Evolutionary conservation across 2,113 vertebrate genomes (phyloP).

Genomic region (Campylomormyrus tamandua): DNA sequence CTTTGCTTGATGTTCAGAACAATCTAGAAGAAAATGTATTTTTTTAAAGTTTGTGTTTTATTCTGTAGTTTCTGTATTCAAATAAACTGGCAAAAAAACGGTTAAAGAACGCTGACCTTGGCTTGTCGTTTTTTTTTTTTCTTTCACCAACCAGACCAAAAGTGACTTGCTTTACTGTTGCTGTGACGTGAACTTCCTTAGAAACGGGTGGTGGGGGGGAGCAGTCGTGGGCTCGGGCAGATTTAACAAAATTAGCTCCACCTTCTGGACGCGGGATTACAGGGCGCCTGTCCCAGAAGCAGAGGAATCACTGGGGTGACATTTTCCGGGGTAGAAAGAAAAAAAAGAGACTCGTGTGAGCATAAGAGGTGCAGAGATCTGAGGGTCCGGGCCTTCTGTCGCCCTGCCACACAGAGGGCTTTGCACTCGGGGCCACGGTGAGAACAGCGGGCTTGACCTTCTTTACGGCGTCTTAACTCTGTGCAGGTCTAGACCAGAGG

Average conservation of each 20-base stretch:
- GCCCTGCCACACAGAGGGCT: neutral
- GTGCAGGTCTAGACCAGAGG: conserved; percentile 17
- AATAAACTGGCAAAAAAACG: conserved; percentile 27
- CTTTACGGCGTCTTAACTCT: conserved; percentile 21
- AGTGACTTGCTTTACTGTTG: conserved; percentile 8
- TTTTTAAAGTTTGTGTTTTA: conserved; percentile 15
- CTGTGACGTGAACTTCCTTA: neutral
- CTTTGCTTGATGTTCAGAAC: conserved; percentile 13
- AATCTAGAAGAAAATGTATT: conserved; percentile 22
- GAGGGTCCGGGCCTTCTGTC: neutral
- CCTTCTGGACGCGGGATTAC: neutral
- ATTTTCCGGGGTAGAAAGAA: neutral
- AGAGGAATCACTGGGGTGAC: neutral
- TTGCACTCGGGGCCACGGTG: neutral
- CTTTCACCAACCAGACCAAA: neutral
- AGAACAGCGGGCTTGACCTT: conserved; percentile 9
- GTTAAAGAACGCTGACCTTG: conserved; percentile 15
- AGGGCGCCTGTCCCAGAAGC: neutral
- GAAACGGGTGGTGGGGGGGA: neutral
- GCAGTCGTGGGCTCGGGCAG: neutral
- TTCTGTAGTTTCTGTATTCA: conserved; percentile 28
- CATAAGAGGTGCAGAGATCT: neutral
- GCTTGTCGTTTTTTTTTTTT: neutral
- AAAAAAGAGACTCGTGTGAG: neutral
- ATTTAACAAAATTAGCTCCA: neutral